A percentile compares a stretch with the other conserved stretches of the same genome.
Conservation (phyloP, 2,797 vertebrate genomes). For the Sciurus carolinensis region DNA sequence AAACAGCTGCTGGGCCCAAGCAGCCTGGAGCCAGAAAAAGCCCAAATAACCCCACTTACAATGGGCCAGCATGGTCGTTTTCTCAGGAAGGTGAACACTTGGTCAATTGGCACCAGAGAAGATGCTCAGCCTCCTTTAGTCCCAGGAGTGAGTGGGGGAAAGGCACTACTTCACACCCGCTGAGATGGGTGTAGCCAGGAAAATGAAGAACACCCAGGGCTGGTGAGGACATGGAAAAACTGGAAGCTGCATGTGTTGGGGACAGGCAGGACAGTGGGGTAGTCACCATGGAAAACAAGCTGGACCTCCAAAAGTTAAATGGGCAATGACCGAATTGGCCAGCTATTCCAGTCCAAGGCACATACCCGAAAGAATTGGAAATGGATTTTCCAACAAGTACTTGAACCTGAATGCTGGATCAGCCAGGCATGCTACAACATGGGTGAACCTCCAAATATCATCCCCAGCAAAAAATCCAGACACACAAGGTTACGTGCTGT, state of each 20-base stretch:
- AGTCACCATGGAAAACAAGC: rapidly evolving
- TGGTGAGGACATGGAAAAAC: background rate
- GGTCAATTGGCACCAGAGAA: background rate
- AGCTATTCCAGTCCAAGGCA: no score
- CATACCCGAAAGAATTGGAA: no score
- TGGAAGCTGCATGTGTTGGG: rapidly evolving
- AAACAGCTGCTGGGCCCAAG: background rate
- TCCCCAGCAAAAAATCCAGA: no score
- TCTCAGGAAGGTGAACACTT: background rate
- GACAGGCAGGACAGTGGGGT: no score
- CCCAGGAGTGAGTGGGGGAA: no score
- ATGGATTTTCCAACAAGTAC: no score
- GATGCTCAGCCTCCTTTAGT: background rate
- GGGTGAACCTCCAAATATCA: no score
- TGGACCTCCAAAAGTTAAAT: background rate
- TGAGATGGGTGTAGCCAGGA: background rate
- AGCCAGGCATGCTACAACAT: no score
- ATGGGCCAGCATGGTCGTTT: background rate
- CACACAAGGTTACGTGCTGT: no score
- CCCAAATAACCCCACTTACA: background rate
- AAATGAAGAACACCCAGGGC: background rate
- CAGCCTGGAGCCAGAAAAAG: background rate
- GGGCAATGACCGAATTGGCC: no score
- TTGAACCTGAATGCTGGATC: background rate
- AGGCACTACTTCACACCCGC: background rate